These are phyloP conservation scores for Morone saxatilis DNA, from an alignment of 2,113 vertebrate genomes.

Conservation along the genomic window DNA sequence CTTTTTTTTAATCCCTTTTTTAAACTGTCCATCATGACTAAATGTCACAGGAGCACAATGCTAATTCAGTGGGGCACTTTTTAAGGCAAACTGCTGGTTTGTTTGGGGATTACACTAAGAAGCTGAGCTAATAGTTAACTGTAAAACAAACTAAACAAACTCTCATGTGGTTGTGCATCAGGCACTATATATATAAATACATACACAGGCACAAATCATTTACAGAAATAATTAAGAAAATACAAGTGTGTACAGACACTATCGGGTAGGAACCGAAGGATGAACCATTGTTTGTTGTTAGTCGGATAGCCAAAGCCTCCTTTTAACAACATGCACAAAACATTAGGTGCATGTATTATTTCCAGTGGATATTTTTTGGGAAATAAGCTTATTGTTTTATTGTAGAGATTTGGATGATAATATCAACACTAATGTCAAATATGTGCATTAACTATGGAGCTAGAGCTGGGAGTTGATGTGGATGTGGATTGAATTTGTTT, in stretches of 20 bases:
- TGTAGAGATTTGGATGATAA: not conserved
- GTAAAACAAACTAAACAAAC: not conserved
- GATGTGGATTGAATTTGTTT: not conserved
- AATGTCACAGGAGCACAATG: not conserved
- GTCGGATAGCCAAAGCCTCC: not conserved
- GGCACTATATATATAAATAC: not conserved
- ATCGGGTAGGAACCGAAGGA: not conserved
- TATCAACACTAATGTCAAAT: not conserved
- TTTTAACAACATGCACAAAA: not conserved
- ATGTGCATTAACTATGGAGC: not conserved
- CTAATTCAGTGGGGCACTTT: not conserved
- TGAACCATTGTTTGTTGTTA: not conserved
- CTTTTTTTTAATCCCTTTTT: not conserved
- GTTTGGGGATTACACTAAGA: not conserved
- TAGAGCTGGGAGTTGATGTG: not conserved
- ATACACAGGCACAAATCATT: no score
- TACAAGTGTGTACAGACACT: not conserved
- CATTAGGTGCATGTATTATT: not conserved
- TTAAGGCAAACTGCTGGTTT: not conserved
- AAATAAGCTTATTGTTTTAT: not conserved
- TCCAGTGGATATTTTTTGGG: not conserved
- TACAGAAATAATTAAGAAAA: not conserved
- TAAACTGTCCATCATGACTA: not conserved
- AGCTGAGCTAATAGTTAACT: not conserved
- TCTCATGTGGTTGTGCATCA: not conserved